A percentile compares a stretch with the other conserved stretches of the same genome.
Evolutionary conservation across 2,888 invertebrate species (phyloP).

Genomic region (Trichogramma dendrolimi): DNA sequence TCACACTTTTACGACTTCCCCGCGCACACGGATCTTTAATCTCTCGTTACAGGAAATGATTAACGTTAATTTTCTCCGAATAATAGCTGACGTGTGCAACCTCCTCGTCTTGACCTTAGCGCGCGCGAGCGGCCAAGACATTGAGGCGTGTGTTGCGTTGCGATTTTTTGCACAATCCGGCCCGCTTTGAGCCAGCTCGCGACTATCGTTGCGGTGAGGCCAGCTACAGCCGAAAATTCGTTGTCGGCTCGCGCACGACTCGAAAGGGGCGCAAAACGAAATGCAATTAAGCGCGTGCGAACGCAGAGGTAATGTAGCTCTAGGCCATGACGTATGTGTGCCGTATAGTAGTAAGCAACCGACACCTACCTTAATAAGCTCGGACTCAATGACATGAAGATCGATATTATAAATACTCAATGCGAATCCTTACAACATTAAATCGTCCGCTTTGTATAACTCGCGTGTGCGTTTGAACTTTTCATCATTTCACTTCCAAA

Average conservation of each 20-base stretch:
- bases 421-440: constrained; percentile 46
- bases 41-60: constrained; percentile 7
- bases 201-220: no score
- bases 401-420: constrained; percentile 39
- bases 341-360: no score
- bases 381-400: constrained; percentile 42
- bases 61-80: neutral
- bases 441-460: constrained; percentile 1
- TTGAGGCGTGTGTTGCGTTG: neutral
- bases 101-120: no score
- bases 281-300: neutral
- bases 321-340: constrained; percentile 46
- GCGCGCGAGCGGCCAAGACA: no score
- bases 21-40: constrained; percentile 11
- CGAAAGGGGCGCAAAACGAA: neutral
- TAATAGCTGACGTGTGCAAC: neutral
- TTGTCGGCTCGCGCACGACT: neutral
- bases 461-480: neutral
- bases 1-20: constrained; percentile 34
- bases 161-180: neutral
- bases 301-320: constrained; percentile 39
- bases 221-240: no score
- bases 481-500: neutral
- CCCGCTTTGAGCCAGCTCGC: neutral
- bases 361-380: constrained; percentile 50